Percentiles rank a stretch among this genome's conserved stretches.
These are phyloP conservation scores for Gallinago stenura DNA, from an alignment of 2,797 vertebrate genomes.

Conservation along the genomic window DNA sequence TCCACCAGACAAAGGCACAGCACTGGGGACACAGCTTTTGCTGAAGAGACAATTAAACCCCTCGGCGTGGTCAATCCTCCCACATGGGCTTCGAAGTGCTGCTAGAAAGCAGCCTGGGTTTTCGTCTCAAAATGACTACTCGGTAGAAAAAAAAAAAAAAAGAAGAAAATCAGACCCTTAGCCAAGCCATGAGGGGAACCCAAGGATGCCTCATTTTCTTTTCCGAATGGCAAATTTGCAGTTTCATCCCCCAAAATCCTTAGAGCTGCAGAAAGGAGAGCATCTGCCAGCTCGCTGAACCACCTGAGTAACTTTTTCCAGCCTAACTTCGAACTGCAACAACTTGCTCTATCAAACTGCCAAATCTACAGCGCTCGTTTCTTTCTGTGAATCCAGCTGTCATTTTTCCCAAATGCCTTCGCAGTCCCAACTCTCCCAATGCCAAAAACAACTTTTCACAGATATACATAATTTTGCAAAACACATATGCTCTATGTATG, in stretches of 20 bases:
- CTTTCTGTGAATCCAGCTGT: slow-evolving; percentile 65
- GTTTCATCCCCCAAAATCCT: slow-evolving; percentile 3
- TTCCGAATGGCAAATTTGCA: not conserved
- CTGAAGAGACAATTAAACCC: not conserved
- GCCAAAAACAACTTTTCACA: slow-evolving; percentile 67
- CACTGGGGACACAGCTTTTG: not conserved
- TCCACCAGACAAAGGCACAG: not conserved
- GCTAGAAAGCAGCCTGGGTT: not conserved
- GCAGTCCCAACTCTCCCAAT: slow-evolving; percentile 51
- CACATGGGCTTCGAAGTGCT: rapidly evolving
- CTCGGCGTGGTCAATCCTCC: not conserved
- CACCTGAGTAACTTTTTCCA: slow-evolving; percentile 73
- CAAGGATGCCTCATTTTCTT: not conserved
- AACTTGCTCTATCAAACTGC: slow-evolving; percentile 51
- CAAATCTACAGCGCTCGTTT: slow-evolving; percentile 50
- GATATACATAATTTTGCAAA: slow-evolving; percentile 68
- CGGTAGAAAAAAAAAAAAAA: not conserved
- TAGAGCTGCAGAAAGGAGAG: not conserved
- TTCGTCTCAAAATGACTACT: not conserved
- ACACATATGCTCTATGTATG: slow-evolving; percentile 68
- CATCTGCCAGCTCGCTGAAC: slow-evolving; percentile 30
- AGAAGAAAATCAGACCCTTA: not conserved
- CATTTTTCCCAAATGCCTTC: slow-evolving; percentile 60
- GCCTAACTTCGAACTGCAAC: slow-evolving; percentile 25
- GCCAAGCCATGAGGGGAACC: not conserved